phyloP scores from a whole-genome alignment of 1,140 invertebrate genomes.

The Heliothis subflexa region DNA sequence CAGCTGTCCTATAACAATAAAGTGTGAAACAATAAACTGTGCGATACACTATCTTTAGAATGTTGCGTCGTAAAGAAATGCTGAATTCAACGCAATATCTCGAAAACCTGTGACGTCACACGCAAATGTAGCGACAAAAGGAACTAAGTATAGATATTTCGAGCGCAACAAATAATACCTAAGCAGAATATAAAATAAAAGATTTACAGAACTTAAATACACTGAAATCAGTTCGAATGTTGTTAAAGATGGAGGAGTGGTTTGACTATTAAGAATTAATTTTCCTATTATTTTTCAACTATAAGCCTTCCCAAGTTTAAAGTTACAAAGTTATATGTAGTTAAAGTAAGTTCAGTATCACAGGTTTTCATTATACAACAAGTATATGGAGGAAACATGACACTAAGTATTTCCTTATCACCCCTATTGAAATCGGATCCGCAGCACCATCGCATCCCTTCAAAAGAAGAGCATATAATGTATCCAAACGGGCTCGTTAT shows the following conservation, averaged over 20 bases:
- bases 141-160: not conserved
- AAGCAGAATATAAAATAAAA: not conserved
- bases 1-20: conserved; percentile 37
- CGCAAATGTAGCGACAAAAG: conserved; percentile 5
- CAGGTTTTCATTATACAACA: too few species aligned
- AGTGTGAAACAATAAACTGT: conserved; percentile 30
- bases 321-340: too few species aligned
- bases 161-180: not conserved
- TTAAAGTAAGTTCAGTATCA: too few species aligned
- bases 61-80: conserved; percentile 36
- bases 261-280: too few species aligned
- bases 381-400: too few species aligned
- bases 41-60: conserved; percentile 42
- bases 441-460: conserved; percentile 15
- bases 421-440: conserved; percentile 1
- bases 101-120: conserved; percentile 3
- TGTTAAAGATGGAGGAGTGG: too few species aligned
- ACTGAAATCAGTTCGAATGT: too few species aligned
- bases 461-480: conserved; percentile 58
- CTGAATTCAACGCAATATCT: conserved; percentile 29
- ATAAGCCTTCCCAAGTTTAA: too few species aligned
- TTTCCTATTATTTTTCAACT: too few species aligned
- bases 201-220: not conserved
- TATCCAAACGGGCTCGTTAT: conserved; percentile 66
- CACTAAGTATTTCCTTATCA: too few species aligned